Conservation (phyloP, 1,140 invertebrate species). For the Tetramorium alpestre region DNA sequence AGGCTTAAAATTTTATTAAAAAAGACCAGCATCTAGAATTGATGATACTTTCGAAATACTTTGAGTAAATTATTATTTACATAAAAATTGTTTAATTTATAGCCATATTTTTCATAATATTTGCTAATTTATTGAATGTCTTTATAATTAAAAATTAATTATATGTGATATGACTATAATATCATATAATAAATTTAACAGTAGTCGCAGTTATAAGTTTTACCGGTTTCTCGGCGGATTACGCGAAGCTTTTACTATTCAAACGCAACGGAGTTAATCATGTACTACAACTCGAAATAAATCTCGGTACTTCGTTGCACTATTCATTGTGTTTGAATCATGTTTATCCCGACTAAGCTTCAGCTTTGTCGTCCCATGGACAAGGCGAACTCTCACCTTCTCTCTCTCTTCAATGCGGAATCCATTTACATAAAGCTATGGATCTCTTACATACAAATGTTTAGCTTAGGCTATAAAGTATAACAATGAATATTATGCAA, state of each 20-base stretch:
- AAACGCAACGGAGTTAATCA: conserved; percentile 38
- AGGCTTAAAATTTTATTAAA: neutral
- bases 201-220: neutral
- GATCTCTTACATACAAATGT: conserved; percentile 55
- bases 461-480: conserved; percentile 42
- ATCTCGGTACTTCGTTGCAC: conserved; percentile 41
- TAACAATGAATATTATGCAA: conserved; percentile 56
- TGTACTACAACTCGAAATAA: conserved; percentile 22
- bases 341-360: conserved; percentile 58
- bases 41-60: neutral
- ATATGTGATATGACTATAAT: neutral
- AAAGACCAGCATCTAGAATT: neutral
- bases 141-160: neutral
- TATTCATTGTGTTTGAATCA: conserved; percentile 42
- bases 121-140: neutral
- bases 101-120: neutral
- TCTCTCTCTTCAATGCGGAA: neutral
- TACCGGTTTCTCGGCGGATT: neutral
- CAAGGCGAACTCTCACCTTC: conserved; percentile 34
- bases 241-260: neutral
- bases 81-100: neutral
- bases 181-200: conserved; percentile 8
- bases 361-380: conserved; percentile 41
- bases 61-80: neutral
- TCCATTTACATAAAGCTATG: conserved; percentile 54